These are phyloP conservation scores for Sitta carolinensis DNA, from an alignment of 2,797 vertebrate species.

Conservation along the genomic window DNA sequence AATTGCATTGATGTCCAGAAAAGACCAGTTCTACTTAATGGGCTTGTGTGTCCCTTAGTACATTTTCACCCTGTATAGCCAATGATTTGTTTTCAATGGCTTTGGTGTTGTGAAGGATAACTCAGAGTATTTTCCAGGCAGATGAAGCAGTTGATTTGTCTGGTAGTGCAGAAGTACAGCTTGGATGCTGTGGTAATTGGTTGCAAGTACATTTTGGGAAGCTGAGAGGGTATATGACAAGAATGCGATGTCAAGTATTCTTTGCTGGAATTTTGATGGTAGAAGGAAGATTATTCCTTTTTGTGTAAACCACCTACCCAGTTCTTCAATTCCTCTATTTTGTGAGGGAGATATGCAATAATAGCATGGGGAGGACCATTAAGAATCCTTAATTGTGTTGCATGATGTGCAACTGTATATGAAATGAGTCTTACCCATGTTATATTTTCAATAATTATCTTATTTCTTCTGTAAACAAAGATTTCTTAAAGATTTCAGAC, in stretches of 20 bases:
- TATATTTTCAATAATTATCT: neutral
- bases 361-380: neutral
- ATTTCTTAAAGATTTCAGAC: neutral
- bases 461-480: neutral
- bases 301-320: neutral
- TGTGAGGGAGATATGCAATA: neutral
- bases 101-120: neutral
- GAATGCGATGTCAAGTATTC: neutral
- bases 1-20: neutral
- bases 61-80: fast-evolving
- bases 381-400: neutral
- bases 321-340: fast-evolving
- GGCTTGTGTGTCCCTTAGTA: neutral
- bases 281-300: neutral
- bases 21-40: neutral
- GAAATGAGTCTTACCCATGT: neutral
- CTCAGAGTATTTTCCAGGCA: neutral
- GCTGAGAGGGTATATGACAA: neutral
- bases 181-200: neutral
- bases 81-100: neutral
- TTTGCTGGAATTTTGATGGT: neutral
- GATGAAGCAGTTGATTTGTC: neutral
- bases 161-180: neutral
- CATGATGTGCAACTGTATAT: fast-evolving
- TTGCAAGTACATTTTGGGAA: neutral